These are phyloP conservation scores for Drosophila sp. DNA, from an alignment of 1,140 invertebrate genomes.

Conservation along the genomic window DNA sequence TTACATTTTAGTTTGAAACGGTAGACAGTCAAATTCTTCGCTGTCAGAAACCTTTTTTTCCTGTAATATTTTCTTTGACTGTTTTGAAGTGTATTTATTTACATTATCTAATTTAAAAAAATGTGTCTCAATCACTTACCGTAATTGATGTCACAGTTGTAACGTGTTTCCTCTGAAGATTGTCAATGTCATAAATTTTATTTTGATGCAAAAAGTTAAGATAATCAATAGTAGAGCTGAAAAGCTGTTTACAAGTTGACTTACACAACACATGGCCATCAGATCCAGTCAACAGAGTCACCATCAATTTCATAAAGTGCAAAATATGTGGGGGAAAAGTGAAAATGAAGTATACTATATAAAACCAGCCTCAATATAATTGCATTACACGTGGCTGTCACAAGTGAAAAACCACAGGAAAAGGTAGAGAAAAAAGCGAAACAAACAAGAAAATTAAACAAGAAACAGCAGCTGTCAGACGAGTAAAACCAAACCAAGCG, in stretches of 20 bases:
- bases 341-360: constrained; percentile 47
- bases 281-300: background rate
- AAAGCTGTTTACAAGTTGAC: constrained; percentile 32
- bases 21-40: no score
- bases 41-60: no score
- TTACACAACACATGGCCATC: constrained; percentile 29
- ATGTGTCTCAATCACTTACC: constrained; percentile 1
- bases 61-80: no score
- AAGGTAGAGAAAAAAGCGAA: constrained; percentile 6
- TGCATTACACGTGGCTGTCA: constrained; percentile 74
- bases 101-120: constrained; percentile 1
- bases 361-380: constrained; percentile 75
- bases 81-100: no score
- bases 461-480: constrained; percentile 47
- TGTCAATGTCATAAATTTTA: background rate
- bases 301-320: constrained; percentile 53
- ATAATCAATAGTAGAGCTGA: constrained; percentile 39
- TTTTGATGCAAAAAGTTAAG: constrained; percentile 19
- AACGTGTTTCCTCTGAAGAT: background rate
- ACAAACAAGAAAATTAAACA: constrained; percentile 13
- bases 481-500: no score
- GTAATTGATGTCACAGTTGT: constrained; percentile 3
- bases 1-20: no score
- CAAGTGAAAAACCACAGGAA: constrained; percentile 49
- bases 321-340: constrained; percentile 43